These are phyloP conservation scores for Pammene fasciana DNA, from an alignment of 2,888 invertebrate species.

Conservation along the genomic window DNA sequence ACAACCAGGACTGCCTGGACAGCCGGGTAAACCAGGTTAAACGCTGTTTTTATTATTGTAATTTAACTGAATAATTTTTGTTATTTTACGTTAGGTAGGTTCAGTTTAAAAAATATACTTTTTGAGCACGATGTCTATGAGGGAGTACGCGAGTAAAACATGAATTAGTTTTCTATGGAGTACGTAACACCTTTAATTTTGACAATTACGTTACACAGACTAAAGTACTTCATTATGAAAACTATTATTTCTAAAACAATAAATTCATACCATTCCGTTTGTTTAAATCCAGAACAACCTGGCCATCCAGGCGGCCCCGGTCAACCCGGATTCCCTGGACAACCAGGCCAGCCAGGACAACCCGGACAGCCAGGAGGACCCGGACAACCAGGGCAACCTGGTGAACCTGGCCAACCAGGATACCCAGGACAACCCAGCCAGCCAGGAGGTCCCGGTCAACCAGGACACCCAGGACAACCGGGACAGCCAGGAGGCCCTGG, in stretches of 20 bases:
- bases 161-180: too few species aligned
- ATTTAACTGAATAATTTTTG: too few species aligned
- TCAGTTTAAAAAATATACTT: too few species aligned
- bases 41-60: too few species aligned
- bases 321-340: conserved; percentile 41
- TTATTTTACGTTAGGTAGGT: too few species aligned
- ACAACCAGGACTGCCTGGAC: conserved; percentile 19
- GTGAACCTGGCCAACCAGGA: conserved; percentile 53
- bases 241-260: too few species aligned
- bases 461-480: conserved; percentile 20
- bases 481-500: conserved; percentile 42
- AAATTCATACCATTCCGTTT: too few species aligned
- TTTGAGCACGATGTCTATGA: too few species aligned
- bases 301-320: conserved; percentile 34
- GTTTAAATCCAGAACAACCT: conserved; percentile 37
- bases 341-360: conserved; percentile 38
- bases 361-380: conserved; percentile 23
- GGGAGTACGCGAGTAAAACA: too few species aligned
- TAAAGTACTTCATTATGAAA: too few species aligned
- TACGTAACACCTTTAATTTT: too few species aligned
- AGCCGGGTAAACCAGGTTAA: conserved; percentile 19
- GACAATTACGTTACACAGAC: too few species aligned
- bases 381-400: conserved; percentile 34
- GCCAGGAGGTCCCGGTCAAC: conserved; percentile 36
- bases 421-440: conserved; percentile 49